phyloP scores from a whole-genome alignment of 1,140 invertebrate species.

The Temnothorax longispinosus region DNA sequence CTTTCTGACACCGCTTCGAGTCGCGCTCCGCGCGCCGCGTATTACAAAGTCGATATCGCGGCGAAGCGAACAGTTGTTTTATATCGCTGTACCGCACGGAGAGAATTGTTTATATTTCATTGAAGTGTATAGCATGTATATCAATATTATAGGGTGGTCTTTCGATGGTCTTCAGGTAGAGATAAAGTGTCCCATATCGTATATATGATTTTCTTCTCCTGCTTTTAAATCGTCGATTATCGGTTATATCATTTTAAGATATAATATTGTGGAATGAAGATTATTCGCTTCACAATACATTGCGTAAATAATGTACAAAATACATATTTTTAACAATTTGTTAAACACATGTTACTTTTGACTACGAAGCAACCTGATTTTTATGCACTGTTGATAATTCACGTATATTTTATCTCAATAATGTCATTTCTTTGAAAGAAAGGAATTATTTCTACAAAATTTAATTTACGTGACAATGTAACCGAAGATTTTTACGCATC shows the following conservation, averaged over 20 bases:
- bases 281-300: not conserved
- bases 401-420: not conserved
- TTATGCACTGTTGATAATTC: not conserved
- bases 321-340: not conserved
- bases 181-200: not conserved
- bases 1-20: conserved; percentile 18
- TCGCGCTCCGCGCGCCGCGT: not conserved
- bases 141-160: not conserved
- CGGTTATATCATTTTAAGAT: not conserved
- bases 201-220: not conserved
- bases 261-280: not conserved
- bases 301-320: not conserved
- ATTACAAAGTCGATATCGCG: conserved; percentile 39
- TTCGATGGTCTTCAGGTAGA: not conserved
- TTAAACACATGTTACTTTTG: not conserved
- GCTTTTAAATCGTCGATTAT: not conserved
- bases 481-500: conserved; percentile 31
- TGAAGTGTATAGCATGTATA: not conserved
- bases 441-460: not conserved
- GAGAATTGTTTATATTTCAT: conserved; percentile 29
- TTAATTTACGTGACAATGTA: conserved; percentile 43
- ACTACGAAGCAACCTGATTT: not conserved
- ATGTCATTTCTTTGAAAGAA: not conserved
- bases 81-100: not conserved
- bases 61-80: conserved; percentile 32